Base-by-base conservation (phyloP, 1,140 invertebrate genomes). In the Hycleus cichorii region DNA sequence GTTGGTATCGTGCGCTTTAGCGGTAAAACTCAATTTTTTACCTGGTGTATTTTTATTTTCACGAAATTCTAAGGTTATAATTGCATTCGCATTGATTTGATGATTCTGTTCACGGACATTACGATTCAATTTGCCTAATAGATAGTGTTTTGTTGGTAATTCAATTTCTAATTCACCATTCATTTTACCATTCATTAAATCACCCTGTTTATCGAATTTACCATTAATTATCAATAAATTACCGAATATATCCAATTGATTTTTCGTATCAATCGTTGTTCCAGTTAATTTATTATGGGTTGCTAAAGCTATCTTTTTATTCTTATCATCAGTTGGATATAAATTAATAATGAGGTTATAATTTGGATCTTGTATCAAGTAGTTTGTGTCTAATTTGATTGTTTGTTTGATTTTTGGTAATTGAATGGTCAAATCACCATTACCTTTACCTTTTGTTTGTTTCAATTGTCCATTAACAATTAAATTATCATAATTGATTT, bases 311-410 rank as follows among this genome's bases (percentile, higher is more conserved):
- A 90, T 59, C 60, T 83, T 83, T 47, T 85, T 82, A 45, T 69
- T 81, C 9, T 83, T 82, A 65, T 87, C 80, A 59, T 87, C 87
- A 9, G 83, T 80, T 6, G 83, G 81, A 47, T 78, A 80, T 1
- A 90, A 12, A 32, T 81, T 82, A 0, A 83, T 56, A 24, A 81
- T 80, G 0, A 80, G 76, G 39, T 81, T 80, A 62, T 81, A 83
- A 7, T 73, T 74, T 0, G 80, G 81, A 1, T 80, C 73, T 25
- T 77, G 73, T 4, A 81, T 75, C 0, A 76, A 74, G 53, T 87
- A 80, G 3, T 77, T 80, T 0, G 83, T 64, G 3, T 84, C 81
- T 8, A 78, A 74, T 66, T 86, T 86, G 38, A 88, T 74, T 62
- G 86, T 84, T 5, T 81, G 78, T 39, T 81, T 69, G 3, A 76